Percentiles rank a stretch among this genome's conserved stretches.
These are phyloP conservation scores for Ictalurus punctatus DNA, from an alignment of 2,113 vertebrate genomes.

Conservation along the genomic window DNA sequence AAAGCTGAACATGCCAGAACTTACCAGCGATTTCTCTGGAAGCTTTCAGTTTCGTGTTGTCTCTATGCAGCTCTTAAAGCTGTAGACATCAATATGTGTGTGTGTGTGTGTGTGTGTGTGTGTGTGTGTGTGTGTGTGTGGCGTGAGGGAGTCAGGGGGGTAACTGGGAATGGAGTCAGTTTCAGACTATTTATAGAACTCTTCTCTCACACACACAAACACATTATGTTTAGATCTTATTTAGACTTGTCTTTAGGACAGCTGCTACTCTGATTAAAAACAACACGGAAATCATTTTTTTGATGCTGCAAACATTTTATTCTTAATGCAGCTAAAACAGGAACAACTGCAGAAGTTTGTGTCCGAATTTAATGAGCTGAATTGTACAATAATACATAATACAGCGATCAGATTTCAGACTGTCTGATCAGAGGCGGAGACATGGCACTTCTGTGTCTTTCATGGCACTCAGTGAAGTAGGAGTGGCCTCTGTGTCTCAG, in stretches of 20 bases:
- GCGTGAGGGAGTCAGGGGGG: too few species aligned
- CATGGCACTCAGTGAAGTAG: too few species aligned
- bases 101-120: constrained; percentile 8
- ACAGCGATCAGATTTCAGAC: not conserved
- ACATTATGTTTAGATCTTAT: not conserved
- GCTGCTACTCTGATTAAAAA: not conserved
- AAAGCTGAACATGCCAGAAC: constrained; percentile 15
- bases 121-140: not conserved
- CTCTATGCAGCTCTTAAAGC: not conserved
- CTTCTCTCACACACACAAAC: not conserved
- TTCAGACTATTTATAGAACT: constrained; percentile 45
- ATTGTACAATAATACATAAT: too few species aligned
- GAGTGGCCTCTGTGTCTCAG: too few species aligned
- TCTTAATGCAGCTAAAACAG: too few species aligned
- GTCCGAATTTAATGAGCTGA: too few species aligned
- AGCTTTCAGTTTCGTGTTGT: not conserved
- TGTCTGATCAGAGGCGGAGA: too few species aligned
- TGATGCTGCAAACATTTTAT: not conserved
- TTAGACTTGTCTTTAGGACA: not conserved
- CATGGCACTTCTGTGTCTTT: too few species aligned
- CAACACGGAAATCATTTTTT: not conserved
- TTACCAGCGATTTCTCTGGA: constrained; percentile 9
- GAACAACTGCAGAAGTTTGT: too few species aligned
- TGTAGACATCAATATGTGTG: not conserved
- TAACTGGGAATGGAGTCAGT: constrained; percentile 16